Conservation (phyloP, 2,888 invertebrate genomes). For the Cheilosia grossa region DNA sequence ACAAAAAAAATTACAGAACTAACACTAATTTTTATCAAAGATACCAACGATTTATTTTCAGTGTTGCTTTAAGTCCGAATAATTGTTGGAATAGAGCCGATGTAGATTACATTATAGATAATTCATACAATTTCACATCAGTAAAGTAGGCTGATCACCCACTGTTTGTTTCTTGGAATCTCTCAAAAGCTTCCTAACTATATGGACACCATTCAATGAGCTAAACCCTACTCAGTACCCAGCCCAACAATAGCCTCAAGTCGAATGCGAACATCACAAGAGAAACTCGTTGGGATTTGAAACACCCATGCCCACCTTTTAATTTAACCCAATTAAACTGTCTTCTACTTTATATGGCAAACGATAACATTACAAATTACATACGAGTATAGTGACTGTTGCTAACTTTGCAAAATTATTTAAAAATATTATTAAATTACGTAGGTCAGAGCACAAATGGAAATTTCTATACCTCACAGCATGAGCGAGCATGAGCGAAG, state of each 20-base stretch:
- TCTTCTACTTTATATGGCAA: conserved; percentile 16
- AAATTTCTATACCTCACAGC: conserved; percentile 33
- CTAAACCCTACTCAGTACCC: too few relatives aligned
- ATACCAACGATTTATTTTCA: too few relatives aligned
- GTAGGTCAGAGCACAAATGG: conserved; percentile 62
- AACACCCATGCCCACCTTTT: conserved; percentile 33
- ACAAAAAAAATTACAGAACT: too few relatives aligned
- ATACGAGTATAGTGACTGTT: background rate
- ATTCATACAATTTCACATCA: too few relatives aligned
- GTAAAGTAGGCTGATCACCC: too few relatives aligned
- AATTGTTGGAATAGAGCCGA: too few relatives aligned
- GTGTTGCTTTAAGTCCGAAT: too few relatives aligned
- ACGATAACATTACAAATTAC: background rate
- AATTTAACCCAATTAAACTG: conserved; percentile 45
- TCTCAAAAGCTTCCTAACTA: too few relatives aligned
- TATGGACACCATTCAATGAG: too few relatives aligned
- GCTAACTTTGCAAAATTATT: conserved; percentile 43
- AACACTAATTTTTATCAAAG: too few relatives aligned
- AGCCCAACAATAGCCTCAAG: background rate
- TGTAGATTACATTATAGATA: too few relatives aligned
- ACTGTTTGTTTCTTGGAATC: too few relatives aligned
- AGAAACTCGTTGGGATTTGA: background rate
- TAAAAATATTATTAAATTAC: conserved; percentile 61
- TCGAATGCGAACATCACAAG: background rate
- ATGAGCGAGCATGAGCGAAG: background rate